Percentiles rank a stretch among this genome's conserved stretches.
Conservation (phyloP, 2,113 vertebrate species). For the Alethe diademata region DNA sequence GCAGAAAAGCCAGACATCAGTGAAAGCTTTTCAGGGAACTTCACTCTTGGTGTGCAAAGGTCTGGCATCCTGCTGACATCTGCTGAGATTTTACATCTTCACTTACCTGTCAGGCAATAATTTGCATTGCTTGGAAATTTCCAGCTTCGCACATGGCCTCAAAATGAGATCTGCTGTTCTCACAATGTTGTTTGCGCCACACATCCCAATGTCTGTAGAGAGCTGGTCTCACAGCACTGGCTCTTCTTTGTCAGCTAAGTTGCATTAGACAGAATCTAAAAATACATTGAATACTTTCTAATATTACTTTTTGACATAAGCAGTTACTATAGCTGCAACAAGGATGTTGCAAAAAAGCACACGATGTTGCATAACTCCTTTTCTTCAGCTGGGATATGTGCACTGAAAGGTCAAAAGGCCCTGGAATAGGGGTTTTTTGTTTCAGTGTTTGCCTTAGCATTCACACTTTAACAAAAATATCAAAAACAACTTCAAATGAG, state of each 20-base stretch:
- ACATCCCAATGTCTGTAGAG: background rate
- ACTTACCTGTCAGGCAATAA: background rate
- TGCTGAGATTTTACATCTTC: background rate
- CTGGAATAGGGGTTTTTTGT: background rate
- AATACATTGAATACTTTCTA: constrained; percentile 51
- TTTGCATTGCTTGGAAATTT: background rate
- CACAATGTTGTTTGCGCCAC: background rate
- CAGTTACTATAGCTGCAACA: constrained; percentile 5
- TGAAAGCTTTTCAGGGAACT: background rate
- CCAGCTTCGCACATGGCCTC: background rate
- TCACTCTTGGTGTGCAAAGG: background rate
- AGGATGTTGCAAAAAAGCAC: background rate
- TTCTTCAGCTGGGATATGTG: background rate
- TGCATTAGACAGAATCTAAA: constrained; percentile 43
- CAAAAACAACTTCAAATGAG: background rate
- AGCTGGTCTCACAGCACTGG: background rate
- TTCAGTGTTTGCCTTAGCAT: background rate
- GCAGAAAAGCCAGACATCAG: background rate
- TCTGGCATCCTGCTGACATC: background rate
- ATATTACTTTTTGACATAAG: constrained; percentile 26
- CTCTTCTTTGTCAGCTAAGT: constrained; percentile 11
- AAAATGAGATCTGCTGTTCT: background rate
- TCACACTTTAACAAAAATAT: background rate
- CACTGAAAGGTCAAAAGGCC: background rate
- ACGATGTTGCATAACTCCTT: background rate